Conservation (phyloP, 2,113 vertebrate species). For the Calidris pugnax region DNA sequence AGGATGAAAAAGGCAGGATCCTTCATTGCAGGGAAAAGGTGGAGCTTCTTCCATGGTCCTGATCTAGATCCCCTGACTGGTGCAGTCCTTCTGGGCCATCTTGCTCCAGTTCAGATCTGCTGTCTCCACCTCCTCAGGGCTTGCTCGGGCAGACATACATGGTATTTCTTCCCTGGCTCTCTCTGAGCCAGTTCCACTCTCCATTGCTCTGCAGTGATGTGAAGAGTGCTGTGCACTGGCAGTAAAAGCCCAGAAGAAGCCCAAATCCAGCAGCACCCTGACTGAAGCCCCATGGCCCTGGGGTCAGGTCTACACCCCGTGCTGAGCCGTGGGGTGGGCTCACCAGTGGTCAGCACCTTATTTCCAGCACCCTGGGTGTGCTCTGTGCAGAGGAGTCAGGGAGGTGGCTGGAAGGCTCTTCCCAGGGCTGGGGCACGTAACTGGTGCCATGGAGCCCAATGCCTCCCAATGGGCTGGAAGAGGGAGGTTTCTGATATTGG, state of each 20-base stretch:
- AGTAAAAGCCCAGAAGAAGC: not conserved
- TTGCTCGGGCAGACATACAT: accelerated
- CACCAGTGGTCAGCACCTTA: not conserved
- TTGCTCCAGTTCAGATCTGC: not conserved
- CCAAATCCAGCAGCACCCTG: not conserved
- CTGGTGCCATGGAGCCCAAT: not conserved
- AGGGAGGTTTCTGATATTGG: not conserved
- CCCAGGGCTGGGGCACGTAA: not conserved
- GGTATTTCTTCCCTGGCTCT: not conserved
- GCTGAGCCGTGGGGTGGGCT: not conserved
- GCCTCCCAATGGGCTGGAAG: not conserved
- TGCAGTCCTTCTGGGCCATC: not conserved
- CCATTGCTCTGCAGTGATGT: not conserved
- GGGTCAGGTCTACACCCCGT: not conserved
- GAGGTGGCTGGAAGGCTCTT: not conserved
- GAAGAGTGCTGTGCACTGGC: not conserved
- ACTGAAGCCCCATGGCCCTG: not conserved
- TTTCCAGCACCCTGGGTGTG: no score
- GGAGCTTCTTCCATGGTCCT: not conserved
- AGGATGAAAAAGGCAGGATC: not conserved
- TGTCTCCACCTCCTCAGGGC: not conserved
- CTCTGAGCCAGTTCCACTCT: not conserved
- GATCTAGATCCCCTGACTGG: not conserved
- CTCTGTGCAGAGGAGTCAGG: not conserved
- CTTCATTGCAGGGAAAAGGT: not conserved